Evolutionary conservation across 2,888 invertebrate genomes (phyloP).

Genomic region (Spisula solida): DNA sequence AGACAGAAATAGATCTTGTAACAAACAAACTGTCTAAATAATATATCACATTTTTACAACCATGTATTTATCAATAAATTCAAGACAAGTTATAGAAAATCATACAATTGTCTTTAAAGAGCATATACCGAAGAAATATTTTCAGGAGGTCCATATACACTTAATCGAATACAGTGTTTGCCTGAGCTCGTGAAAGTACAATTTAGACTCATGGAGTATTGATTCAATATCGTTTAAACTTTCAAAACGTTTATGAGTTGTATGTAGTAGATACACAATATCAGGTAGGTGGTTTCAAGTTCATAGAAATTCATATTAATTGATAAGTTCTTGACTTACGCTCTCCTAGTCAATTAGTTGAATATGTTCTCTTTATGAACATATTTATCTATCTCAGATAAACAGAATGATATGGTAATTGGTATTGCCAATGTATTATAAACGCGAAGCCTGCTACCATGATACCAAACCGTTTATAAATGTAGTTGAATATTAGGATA

Average conservation of each 20-base stretch:
- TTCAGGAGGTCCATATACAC: no score
- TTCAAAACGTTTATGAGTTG: neutral
- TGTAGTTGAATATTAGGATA: neutral
- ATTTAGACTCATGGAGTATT: neutral
- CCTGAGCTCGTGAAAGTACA: no score
- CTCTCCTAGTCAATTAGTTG: neutral
- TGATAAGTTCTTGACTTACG: neutral
- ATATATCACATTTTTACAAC: no score
- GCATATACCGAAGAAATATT: no score
- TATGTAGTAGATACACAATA: no score
- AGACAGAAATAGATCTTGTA: no score
- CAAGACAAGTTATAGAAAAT: no score
- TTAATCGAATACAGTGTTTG: no score
- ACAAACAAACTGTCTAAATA: no score
- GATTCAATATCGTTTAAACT: neutral
- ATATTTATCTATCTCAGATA: constrained; percentile 11
- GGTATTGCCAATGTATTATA: neutral
- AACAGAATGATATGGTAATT: neutral
- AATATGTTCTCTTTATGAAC: neutral
- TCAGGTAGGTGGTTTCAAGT: neutral
- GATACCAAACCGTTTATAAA: neutral
- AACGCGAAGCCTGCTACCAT: neutral
- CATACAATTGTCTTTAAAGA: no score
- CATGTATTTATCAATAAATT: no score
- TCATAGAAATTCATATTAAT: neutral